Base-by-base conservation (phyloP, 2,888 invertebrate genomes). In the Aproaerema taeniolella region DNA sequence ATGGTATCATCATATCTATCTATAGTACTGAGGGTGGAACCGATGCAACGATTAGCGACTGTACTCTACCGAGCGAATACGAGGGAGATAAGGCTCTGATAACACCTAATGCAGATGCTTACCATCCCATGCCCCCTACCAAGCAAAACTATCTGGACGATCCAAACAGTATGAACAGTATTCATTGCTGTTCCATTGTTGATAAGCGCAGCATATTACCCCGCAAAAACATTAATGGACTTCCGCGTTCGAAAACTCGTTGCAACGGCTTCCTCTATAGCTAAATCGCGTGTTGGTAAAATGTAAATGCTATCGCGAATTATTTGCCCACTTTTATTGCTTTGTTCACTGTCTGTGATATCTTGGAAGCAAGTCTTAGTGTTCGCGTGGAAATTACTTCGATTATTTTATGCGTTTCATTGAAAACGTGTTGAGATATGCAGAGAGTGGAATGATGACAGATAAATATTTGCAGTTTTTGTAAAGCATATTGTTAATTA, bases 321-420 rank as follows among this genome's bases (percentile, higher is more conserved):
- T 72, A 73, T 74, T 73, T 73, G 68, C 64, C 52, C 50, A 61
- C 61, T 70, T 72, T 75, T 74, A 72, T 67, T 60, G 51, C 52
- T 42, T 53, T 46, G 48, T 46, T 7, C 5, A 28, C 17, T n/a
- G n/a, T n/a, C n/a, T 58, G 60, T 33, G 34, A 34, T 34, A 34
- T 14, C 14, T 30, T 20, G 34, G 25, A 14, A 26, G 33, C 33
- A 12, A 24, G 13, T 8, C 20, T 6, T 24, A 2, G 32, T 17
- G 7, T 20, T 20, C 7, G 20, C 20, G 4, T 6, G 20, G 20
- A 20, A 20, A 20, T 20, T 20, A 20, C 7, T n/a, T n/a, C n/a
- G n/a, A n/a, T n/a, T n/a, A n/a, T n/a, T n/a, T n/a, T n/a, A n/a
- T n/a, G n/a, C n/a, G n/a, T n/a, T n/a, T n/a, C n/a, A n/a, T n/a